phyloP scores from a whole-genome alignment of 2,888 invertebrate species.

The Rutpela maculata region DNA sequence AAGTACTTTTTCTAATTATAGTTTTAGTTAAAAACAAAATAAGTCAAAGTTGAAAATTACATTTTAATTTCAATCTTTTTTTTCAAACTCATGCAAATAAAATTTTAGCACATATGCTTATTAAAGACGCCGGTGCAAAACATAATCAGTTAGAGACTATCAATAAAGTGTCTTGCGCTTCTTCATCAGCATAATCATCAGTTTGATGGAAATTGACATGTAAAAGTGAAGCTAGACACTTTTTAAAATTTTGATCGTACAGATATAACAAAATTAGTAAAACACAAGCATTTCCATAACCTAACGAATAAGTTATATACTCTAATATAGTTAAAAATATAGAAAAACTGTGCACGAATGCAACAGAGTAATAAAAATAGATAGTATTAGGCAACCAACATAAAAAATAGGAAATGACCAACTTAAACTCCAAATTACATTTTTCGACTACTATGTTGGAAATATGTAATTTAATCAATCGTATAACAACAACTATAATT shows the following conservation, averaged over 20 bases:
- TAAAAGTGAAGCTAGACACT: slow-evolving; percentile 5
- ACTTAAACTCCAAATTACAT: slow-evolving; percentile 23
- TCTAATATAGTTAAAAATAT: neutral
- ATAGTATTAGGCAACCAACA: slow-evolving; percentile 23
- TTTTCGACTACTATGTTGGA: slow-evolving; percentile 19
- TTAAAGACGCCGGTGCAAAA: no score
- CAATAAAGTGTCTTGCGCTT: neutral
- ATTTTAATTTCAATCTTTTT: no score
- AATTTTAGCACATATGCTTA: no score
- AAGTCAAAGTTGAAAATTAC: no score
- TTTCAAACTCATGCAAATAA: no score
- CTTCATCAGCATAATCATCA: neutral
- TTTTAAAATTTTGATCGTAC: slow-evolving; percentile 17
- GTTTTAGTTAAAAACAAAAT: no score
- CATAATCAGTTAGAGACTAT: neutral
- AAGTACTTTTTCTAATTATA: no score
- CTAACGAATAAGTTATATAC: neutral
- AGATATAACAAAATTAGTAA: slow-evolving; percentile 8
- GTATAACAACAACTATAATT: neutral
- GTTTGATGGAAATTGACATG: neutral
- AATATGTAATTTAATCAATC: slow-evolving; percentile 5
- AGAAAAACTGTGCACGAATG: no score
- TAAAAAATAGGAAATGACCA: slow-evolving; percentile 1
- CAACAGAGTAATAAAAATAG: neutral
- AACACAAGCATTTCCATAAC: slow-evolving; percentile 21